Percentiles rank a stretch among this genome's conserved stretches.
phyloP scores from a whole-genome alignment of 2,888 invertebrate genomes.

The Aphelenchoides bicaudatus region DNA sequence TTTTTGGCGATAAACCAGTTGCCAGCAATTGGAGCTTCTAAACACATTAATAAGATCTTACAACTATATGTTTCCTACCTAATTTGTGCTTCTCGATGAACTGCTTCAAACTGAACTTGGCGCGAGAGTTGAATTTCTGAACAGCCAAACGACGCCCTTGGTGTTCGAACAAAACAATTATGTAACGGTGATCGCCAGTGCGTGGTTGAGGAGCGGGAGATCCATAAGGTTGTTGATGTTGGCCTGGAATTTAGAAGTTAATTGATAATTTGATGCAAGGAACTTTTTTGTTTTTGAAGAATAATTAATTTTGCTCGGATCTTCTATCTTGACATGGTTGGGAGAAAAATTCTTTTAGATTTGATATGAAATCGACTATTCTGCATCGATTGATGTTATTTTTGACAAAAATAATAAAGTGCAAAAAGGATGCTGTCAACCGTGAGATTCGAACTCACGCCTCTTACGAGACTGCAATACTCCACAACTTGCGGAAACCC shows the following conservation, averaged over 20 bases:
- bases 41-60: slow-evolving; percentile 57
- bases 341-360: too few species aligned
- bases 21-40: slow-evolving; percentile 58
- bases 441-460: too few species aligned
- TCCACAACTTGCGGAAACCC: too few species aligned
- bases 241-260: slow-evolving; percentile 40
- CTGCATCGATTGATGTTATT: too few species aligned
- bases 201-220: slow-evolving; percentile 59
- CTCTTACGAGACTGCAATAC: too few species aligned
- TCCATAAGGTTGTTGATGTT: slow-evolving; percentile 60
- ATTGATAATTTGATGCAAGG: too few species aligned
- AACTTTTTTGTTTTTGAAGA: too few species aligned
- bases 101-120: slow-evolving; percentile 58
- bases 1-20: slow-evolving; percentile 59
- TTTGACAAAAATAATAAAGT: too few species aligned
- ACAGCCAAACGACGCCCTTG: slow-evolving; percentile 51
- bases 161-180: slow-evolving; percentile 60
- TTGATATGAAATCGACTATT: too few species aligned
- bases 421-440: too few species aligned
- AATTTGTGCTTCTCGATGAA: slow-evolving; percentile 60
- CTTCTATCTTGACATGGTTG: too few species aligned
- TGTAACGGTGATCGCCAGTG: slow-evolving; percentile 59
- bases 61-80: slow-evolving; percentile 38
- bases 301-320: too few species aligned
- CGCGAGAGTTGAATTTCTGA: slow-evolving; percentile 51